Percentiles rank a stretch among this genome's conserved stretches.
phyloP scores from a whole-genome alignment of 2,113 vertebrate species.

The Gnathonemus longibarbis region DNA sequence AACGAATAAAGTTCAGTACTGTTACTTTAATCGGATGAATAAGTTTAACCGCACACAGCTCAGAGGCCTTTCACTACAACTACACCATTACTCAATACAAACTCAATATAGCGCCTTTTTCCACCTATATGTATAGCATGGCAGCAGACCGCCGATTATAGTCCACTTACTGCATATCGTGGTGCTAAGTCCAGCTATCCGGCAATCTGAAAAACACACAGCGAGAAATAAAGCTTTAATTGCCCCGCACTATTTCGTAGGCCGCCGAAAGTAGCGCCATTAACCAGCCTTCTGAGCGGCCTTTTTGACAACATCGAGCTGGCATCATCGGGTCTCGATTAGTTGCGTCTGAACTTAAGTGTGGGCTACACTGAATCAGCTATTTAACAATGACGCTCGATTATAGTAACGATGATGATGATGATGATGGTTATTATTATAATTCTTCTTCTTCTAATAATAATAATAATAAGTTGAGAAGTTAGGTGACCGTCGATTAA shows the following conservation, averaged over 20 bases:
- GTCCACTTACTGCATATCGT: conserved; percentile 57
- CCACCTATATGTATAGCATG: neutral
- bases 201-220: neutral
- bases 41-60: neutral
- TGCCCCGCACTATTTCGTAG: neutral
- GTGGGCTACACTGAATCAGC: neutral
- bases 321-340: neutral
- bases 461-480: neutral
- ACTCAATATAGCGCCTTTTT: neutral
- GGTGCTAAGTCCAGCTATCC: neutral
- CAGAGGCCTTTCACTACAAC: neutral
- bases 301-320: neutral
- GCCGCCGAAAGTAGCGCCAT: neutral
- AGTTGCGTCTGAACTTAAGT: neutral
- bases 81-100: neutral
- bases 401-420: neutral
- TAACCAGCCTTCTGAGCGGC: neutral
- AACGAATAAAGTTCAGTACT: neutral
- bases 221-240: neutral
- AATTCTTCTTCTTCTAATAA: neutral
- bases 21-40: neutral
- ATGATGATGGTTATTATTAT: neutral
- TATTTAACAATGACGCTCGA: neutral
- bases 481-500: neutral
- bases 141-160: neutral